Base-by-base conservation (phyloP, 1,140 invertebrate species). In the Euglossa dilemma region DNA sequence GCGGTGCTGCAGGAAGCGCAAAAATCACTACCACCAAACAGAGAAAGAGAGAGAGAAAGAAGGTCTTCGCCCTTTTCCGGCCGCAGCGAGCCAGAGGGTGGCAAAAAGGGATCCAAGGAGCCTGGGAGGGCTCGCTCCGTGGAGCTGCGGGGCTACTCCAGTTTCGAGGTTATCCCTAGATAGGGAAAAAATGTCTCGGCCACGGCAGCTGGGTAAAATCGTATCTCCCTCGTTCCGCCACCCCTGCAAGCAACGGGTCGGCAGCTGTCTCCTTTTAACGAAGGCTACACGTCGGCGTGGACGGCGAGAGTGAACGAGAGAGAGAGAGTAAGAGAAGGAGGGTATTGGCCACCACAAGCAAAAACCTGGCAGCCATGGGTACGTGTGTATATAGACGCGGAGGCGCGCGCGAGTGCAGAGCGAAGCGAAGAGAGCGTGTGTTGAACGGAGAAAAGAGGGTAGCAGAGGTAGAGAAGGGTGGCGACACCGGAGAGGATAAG, bases 151-250 rank as follows among this genome's bases (percentile, higher is more conserved):
- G 80, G 76, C 87, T 89, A 89, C 87, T 89, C 85, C 78, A 89
- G 85, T 89, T 89, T 89, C 85, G 87, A 89, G 81, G 87, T 89
- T 89, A 89, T 89, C 85, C 87, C 87, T 87, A 87, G 82, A 89
- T 85, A 89, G 89, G 64, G 82, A 90, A 89, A 90, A 90, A 90
- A 90, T 89, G 87, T 91, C 87, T 88, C 87, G 78, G 85, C 66
- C 87, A 89, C 87, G 89, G 89, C 90, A 88, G 90, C 87, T 89
- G 89, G 86, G 84, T 89, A 88, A 90, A 91, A 91, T 89, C 86
- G 86, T 91, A 89, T 90, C 87, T 90, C 84, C 80, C 61, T 66
- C 47, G 20, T 54, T n/a, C 75, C n/a, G 43, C 20, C 18, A 25
- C 54, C 56, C 71, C 14, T 1, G 1, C 9, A 43, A 43, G 63